Percentiles rank a stretch among this genome's conserved stretches.
Evolutionary conservation across 2,113 vertebrate species (phyloP).

Genomic region (Harpagus bidentatus): DNA sequence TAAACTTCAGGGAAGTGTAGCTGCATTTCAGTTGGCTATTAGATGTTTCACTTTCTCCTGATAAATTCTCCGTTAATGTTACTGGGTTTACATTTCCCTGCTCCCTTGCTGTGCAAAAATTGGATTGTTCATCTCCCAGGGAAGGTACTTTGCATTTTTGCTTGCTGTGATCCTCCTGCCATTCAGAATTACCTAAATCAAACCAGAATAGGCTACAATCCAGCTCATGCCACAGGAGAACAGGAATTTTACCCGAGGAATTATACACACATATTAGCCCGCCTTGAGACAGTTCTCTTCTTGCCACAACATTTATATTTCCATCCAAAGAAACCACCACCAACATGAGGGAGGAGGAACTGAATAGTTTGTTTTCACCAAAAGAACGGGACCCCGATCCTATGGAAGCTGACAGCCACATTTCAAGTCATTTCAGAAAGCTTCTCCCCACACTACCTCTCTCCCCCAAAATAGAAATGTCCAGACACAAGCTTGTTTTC

Average conservation of each 20-base stretch:
- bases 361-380: not conserved
- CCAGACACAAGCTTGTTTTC: not conserved
- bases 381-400: not conserved
- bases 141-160: not conserved
- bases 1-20: not conserved
- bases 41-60: not conserved
- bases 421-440: not conserved
- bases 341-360: not conserved
- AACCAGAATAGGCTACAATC: not conserved
- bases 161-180: not conserved
- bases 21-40: not conserved
- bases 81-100: not conserved
- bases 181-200: not conserved
- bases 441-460: not conserved
- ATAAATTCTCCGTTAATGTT: not conserved
- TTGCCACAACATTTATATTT: not conserved
- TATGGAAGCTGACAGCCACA: not conserved
- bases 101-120: not conserved
- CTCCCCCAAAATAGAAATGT: not conserved
- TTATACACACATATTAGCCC: not conserved
- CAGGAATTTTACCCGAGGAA: not conserved
- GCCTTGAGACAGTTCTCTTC: not conserved
- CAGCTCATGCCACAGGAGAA: not conserved
- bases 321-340: not conserved
- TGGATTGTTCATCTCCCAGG: not conserved